Base-by-base conservation (phyloP, 2,113 vertebrate species). In the Labrus mixtus region DNA sequence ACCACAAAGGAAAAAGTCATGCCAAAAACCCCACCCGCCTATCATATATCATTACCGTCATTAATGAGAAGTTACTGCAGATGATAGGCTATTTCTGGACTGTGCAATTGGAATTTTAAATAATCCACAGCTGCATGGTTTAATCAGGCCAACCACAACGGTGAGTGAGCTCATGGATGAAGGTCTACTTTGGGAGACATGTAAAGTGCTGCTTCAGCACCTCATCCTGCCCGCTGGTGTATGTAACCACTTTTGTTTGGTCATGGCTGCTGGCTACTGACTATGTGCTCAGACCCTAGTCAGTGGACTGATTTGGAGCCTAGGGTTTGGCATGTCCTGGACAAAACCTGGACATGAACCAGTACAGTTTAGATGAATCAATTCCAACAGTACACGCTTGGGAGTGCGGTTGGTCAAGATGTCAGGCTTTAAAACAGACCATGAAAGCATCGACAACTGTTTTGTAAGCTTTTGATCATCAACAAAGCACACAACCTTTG, bases 171-270 rank as follows among this genome's bases (percentile, higher is more conserved):
- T 90, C 86, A 83, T 46, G 36, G 71, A 84, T 3, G 46, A 63
- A 43, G 57, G 66, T 89, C 86, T 91, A 88, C 91, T 90, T 92
- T 77, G 37, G 78, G 69, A 79, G 76, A 73, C 63, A 1, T 68
- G 61, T 70, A 87, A 87, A 86, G 39, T 78, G 87, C 86, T 73
- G 83, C 57, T 55, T 90, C 85, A 89, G 87, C 84, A 79, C 61
- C 54, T 43, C 59, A 19, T 81, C 45, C 65, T 39, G 43, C 66
- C 85, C 39, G 1, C 16, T 62, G 64, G 51, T 25, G 55, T 70
- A 85, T 75, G 65, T 25, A 73, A 66, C 87, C 71, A 59, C 83
- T 78, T 77, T 72, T 83, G 81, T 87, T 85, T 78, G 76, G 77
- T 82, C 61, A 29, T 79, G 64, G 55, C 78, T 45, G 16, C 69